phyloP scores from a whole-genome alignment of 1,140 invertebrate species.

The Nomia melanderi region DNA sequence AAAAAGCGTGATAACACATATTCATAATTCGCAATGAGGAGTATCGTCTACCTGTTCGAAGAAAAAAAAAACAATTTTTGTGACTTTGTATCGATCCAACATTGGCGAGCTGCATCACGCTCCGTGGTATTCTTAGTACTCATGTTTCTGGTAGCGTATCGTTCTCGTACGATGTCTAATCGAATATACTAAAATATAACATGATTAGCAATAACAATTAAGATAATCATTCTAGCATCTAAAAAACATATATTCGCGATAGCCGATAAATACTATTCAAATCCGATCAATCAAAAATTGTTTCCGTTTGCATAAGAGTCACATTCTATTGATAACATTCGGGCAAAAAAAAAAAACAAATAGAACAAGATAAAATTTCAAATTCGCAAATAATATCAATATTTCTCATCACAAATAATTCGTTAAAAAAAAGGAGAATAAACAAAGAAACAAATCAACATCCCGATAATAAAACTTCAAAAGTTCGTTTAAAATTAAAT shows the following conservation, averaged over 20 bases:
- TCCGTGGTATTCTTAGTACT: constrained; percentile 25
- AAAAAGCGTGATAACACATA: constrained; percentile 73
- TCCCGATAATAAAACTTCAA: neutral
- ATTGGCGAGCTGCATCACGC: constrained; percentile 56
- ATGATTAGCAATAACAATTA: constrained; percentile 35
- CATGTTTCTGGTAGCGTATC: constrained; percentile 47
- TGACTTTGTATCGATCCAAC: constrained; percentile 60
- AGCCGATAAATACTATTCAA: constrained; percentile 10
- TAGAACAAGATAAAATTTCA: constrained; percentile 29
- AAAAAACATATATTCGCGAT: constrained; percentile 29
- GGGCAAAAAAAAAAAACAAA: neutral
- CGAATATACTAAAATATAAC: constrained; percentile 26
- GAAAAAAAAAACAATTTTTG: constrained; percentile 55
- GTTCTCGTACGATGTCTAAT: constrained; percentile 15
- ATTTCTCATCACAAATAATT: neutral
- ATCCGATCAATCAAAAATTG: constrained; percentile 2
- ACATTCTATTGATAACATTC: neutral
- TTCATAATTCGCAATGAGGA: constrained; percentile 63
- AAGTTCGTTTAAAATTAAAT: neutral
- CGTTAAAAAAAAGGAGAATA: constrained; percentile 1
- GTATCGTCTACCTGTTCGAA: constrained; percentile 40
- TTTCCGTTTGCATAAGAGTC: neutral
- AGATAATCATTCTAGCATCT: neutral
- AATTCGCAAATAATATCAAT: neutral
- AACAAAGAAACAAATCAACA: neutral